These are phyloP conservation scores for Pogonus chalceus DNA, from an alignment of 1,140 invertebrate genomes.

Conservation along the genomic window DNA sequence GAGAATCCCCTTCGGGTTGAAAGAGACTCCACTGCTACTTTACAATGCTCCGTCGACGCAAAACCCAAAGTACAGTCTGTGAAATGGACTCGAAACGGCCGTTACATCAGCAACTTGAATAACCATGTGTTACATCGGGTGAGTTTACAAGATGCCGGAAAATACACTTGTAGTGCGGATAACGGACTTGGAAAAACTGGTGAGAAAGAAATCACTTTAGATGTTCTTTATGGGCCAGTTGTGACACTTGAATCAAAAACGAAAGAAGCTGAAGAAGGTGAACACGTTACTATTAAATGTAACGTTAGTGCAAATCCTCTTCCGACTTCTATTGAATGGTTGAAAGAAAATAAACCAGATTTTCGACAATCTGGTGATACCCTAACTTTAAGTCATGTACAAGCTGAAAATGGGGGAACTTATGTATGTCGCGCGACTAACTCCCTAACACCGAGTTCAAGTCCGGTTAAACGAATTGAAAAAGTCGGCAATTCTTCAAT, in stretches of 20 bases:
- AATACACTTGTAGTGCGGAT: constrained; percentile 77
- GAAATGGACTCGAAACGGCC: constrained; percentile 70
- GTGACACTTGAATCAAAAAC: constrained; percentile 66
- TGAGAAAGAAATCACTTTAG: constrained; percentile 69
- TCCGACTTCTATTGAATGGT: constrained; percentile 73
- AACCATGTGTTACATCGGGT: constrained; percentile 66
- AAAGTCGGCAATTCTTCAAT: constrained; percentile 63
- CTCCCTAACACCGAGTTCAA: constrained; percentile 57
- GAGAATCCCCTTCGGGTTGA: constrained; percentile 82
- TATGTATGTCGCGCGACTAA: constrained; percentile 81
- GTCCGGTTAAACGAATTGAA: constrained; percentile 50
- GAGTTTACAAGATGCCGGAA: constrained; percentile 70
- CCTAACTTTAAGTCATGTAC: constrained; percentile 59
- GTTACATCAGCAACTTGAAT: constrained; percentile 67
- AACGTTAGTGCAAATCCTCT: constrained; percentile 78
- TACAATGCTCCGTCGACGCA: constrained; percentile 80
- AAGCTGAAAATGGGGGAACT: constrained; percentile 71
- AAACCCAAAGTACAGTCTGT: constrained; percentile 75
- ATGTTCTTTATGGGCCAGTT: constrained; percentile 76
- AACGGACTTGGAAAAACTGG: constrained; percentile 68
- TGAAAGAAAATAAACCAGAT: constrained; percentile 70
- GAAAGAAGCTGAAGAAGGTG: constrained; percentile 72
- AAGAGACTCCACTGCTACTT: constrained; percentile 64
- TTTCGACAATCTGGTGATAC: constrained; percentile 71
- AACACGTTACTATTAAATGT: constrained; percentile 70